These are phyloP conservation scores for Dendroctonus ponderosae DNA, from an alignment of 1,140 invertebrate genomes.

Conservation along the genomic window DNA sequence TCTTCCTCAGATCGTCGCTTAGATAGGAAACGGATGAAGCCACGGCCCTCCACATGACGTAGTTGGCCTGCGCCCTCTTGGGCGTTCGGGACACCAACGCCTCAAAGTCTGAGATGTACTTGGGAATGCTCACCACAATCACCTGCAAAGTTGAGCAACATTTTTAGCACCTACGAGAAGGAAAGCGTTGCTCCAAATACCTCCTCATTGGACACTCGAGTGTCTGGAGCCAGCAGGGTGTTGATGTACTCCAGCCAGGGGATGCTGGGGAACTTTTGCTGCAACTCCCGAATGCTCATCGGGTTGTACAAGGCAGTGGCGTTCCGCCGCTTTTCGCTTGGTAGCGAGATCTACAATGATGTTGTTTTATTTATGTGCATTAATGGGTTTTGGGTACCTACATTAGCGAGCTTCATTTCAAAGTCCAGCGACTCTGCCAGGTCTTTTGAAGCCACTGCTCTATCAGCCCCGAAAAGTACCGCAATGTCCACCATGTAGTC, in stretches of 20 bases:
- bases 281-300: slow-evolving; percentile 76
- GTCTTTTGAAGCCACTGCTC: slow-evolving; percentile 66
- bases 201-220: slow-evolving; percentile 50
- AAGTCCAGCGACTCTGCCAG: slow-evolving; percentile 83
- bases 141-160: slow-evolving; percentile 9
- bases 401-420: slow-evolving; percentile 91
- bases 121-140: slow-evolving; percentile 62
- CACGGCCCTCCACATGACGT: slow-evolving; percentile 62
- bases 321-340: slow-evolving; percentile 87
- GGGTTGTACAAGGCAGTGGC: slow-evolving; percentile 89
- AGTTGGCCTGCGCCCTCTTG: slow-evolving; percentile 65
- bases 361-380: not conserved
- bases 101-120: slow-evolving; percentile 59
- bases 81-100: slow-evolving; percentile 55
- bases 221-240: slow-evolving; percentile 53
- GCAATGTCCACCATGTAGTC: slow-evolving; percentile 87
- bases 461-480: slow-evolving; percentile 79
- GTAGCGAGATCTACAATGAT: slow-evolving; percentile 73
- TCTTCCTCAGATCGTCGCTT: slow-evolving; percentile 55
- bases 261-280: slow-evolving; percentile 67
- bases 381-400: slow-evolving; percentile 53
- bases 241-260: slow-evolving; percentile 64
- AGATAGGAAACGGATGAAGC: slow-evolving; percentile 58
- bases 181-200: slow-evolving; percentile 21
- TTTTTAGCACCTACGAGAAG: not conserved